Base-by-base conservation (phyloP, 2,113 vertebrate genomes). In the Alexandromys fortis region DNA sequence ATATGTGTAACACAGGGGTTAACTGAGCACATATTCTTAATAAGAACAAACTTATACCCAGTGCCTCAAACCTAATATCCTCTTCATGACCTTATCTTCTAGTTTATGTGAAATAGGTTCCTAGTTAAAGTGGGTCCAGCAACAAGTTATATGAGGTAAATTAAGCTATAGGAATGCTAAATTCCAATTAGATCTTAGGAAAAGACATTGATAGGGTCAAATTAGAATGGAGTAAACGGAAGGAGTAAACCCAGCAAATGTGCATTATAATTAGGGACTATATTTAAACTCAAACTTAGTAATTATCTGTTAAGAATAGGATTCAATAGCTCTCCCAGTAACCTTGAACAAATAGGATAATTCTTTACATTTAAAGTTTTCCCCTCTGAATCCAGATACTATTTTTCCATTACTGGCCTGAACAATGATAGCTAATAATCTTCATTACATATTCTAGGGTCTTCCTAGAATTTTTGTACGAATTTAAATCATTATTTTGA, bases 261-360 rank as follows among this genome's bases (percentile, higher is more conserved):
- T 86, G n/a, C 38, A 86, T 88, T 89, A 63, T 33, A 97, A 89
- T 96, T 95, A 96, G 77, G 83, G 73, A 49, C 86, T 97, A 83
- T 93, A 92, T 96, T 97, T 97, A 97, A 97, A 95, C 82, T 65
- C 86, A 92, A 26, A 76, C 73, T 96, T 82, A 78, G 67, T 92
- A 92, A 97, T 97, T 94, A 87, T 92, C 88, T 97, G 61, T 95
- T 94, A 95, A 93, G 90, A 96, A 89, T 81, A 95, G 35, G 35
- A 88, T n/a, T 92, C 11, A 5, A 90, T 77, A 92, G 75, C 35
- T 95, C 63, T 95, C 93, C 45, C 61, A 77, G 17, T 92, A 88
- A 96, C 91, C 93, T 94, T 97, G 93, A 96, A 90, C 35, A 78
- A 90, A 90, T 77, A 76, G 38, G 45, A 7, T 19, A 90, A 86